Evolutionary conservation across 1,140 invertebrate genomes (phyloP), one percentile per base, ranked within the genome.

Genomic region (Ooceraea biroi): DNA sequence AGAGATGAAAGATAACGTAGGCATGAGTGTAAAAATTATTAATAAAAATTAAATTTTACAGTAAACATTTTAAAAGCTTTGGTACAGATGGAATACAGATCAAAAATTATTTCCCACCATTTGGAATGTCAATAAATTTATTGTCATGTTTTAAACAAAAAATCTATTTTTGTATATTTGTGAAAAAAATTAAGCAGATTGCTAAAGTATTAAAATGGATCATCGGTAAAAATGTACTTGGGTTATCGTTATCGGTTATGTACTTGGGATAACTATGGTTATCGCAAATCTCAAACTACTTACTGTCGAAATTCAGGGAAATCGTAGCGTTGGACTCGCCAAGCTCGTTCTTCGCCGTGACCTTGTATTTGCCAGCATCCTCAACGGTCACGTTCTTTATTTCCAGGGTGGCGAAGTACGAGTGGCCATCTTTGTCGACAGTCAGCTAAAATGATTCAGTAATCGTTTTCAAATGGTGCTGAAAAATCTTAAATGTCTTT

Each of bases 221-320:
- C 68, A 55, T 60, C 77, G 36, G 44, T 60, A n/a, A 0, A 60
- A 82, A 22, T 87, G 36, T 46, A 50, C 8, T 19, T 71, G 19
- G 27, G 25, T 30, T 0, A 27, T 19, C 36, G 50, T 74, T 76
- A 74, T n/a, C n/a, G n/a, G n/a, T n/a, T n/a, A n/a, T n/a, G n/a
- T n/a, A n/a, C n/a, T n/a, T n/a, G n/a, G n/a, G n/a, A n/a, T n/a
- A n/a, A 36, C 36, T 36, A 36, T 7, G 36, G 7, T 66, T 66
- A 19, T 80, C 0, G 14, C 1, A 4, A 41, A 57, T 58, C 7
- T 36, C 0, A 17, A 72, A 72, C 36, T 91, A 98, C 98, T 98
- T 97, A 99, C 98, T 98, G 96, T 99, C 98, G 95, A 99, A 99
- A 95, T 99, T 99, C 72, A 99, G 96, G 94, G 98, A 99, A 94